Evolutionary conservation across 2,113 vertebrate species (phyloP), one percentile per base, ranked within the genome.

Genomic region (Asarcornis scutulata): DNA sequence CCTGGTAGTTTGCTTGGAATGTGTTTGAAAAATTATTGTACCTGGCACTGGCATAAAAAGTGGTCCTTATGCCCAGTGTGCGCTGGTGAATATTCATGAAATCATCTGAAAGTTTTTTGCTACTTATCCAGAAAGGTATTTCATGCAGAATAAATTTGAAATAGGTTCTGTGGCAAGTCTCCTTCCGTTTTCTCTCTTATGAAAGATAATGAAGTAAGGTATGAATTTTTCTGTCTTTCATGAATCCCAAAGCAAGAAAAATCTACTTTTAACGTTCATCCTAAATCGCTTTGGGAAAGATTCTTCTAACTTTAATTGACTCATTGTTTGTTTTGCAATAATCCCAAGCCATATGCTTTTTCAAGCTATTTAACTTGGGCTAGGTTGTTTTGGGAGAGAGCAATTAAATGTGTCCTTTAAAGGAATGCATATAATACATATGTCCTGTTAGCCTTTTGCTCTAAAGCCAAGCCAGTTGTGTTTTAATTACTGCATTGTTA

Each of bases 1-100:
- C 63, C 26, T 76, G 20, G 36, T 88, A 95, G 81, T 95, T 97
- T 91, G 75, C 71, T 66, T 92, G 40, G 91, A 96, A 97, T 96
- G 50, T 80, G 42, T 96, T 95, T 79, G 73, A 91, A 95, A 93
- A 75, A 93, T 97, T 97, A 94, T 83, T 84, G 88, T 93, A 50
- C 76, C 38, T 91, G 73, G 71, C 86, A 34, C 80, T 91, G 73
- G 73, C 88, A 34, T 82, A 64, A 89, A 88, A 94, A 78, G 72
- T 86, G 75, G 84, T 83, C 86, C 68, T 95, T 78, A 52, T 88
- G 73, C 59, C 86, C 46, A 26, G 17, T 63, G n/a, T 83, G 72
- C 53, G 50, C 53, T 96, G 69, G 86, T 98, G 96, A 98, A 97
- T 98, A 97, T 97, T 98, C 89, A 97, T 96, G 83, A 58, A 34